Evolutionary conservation across 2,113 vertebrate species (phyloP).

Genomic region (Ctenodactylus gundi): DNA sequence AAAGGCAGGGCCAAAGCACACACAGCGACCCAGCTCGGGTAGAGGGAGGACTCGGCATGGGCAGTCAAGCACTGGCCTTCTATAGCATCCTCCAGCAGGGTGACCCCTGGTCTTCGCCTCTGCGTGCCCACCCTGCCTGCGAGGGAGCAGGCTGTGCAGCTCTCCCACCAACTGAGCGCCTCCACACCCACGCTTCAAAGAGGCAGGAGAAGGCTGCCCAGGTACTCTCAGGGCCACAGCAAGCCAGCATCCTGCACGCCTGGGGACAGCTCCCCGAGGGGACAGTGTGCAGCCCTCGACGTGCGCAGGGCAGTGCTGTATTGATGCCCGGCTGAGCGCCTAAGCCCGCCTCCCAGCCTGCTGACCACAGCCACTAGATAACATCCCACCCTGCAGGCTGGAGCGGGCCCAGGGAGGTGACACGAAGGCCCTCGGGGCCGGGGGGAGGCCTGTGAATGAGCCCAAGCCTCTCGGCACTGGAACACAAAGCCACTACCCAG

Average conservation of each 20-base stretch:
- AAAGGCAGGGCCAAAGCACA: slow-evolving; percentile 59
- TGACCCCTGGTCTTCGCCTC: slow-evolving; percentile 46
- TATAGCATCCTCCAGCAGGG: slow-evolving; percentile 19
- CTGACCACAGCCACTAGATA: neutral
- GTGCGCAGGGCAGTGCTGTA: neutral
- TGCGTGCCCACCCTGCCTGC: slow-evolving; percentile 19
- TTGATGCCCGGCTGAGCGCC: neutral
- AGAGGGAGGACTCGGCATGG: slow-evolving; percentile 67
- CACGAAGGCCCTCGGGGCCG: neutral
- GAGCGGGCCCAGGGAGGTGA: neutral
- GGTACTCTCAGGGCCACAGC: neutral
- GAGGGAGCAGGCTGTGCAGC: neutral
- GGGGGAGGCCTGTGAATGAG: neutral
- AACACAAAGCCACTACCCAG: neutral
- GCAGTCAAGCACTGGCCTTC: neutral
- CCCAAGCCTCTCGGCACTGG: neutral
- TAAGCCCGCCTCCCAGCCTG: neutral
- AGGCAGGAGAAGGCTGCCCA: neutral
- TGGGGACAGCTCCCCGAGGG: neutral
- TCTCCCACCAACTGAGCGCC: neutral
- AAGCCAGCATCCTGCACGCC: neutral
- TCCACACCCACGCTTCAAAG: neutral
- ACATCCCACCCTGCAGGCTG: neutral
- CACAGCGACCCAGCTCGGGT: slow-evolving; percentile 46
- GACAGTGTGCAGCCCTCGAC: neutral